A percentile compares a stretch with the other conserved stretches of the same genome.
Conservation (phyloP, 2,113 vertebrate species). For the Halichoerus grypus region DNA sequence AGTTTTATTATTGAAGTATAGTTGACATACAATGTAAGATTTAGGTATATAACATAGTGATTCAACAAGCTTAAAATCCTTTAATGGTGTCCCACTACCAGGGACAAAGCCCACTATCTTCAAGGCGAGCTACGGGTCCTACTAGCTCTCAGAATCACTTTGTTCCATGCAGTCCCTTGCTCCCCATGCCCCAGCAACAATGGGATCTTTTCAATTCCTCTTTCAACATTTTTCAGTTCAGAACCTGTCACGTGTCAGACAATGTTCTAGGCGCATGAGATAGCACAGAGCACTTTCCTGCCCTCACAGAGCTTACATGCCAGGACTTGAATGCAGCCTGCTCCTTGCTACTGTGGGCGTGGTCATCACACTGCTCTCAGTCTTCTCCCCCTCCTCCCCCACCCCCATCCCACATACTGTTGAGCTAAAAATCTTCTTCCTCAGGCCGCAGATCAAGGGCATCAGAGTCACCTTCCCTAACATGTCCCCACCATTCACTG, state of each 20-base stretch:
- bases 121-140: neutral
- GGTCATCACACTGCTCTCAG: neutral
- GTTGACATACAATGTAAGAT: neutral
- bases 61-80: constrained; percentile 1
- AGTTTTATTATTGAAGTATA: neutral
- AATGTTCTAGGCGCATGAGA: neutral
- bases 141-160: neutral
- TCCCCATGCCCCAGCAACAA: neutral
- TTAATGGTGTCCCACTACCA: neutral
- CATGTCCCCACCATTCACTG: neutral
- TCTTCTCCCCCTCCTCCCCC: too few species aligned
- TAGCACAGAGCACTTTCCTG: neutral
- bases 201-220: neutral
- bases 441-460: neutral
- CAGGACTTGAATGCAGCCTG: too few species aligned
- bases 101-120: neutral
- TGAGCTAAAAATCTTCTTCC: neutral
- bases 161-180: neutral
- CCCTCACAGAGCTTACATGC: neutral
- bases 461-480: neutral
- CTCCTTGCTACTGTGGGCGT: too few species aligned
- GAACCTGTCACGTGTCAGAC: neutral
- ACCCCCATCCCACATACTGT: neutral
- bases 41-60: neutral
- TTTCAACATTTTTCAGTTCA: neutral